phyloP scores from a whole-genome alignment of 2,797 vertebrate species.

The Sitta carolinensis region DNA sequence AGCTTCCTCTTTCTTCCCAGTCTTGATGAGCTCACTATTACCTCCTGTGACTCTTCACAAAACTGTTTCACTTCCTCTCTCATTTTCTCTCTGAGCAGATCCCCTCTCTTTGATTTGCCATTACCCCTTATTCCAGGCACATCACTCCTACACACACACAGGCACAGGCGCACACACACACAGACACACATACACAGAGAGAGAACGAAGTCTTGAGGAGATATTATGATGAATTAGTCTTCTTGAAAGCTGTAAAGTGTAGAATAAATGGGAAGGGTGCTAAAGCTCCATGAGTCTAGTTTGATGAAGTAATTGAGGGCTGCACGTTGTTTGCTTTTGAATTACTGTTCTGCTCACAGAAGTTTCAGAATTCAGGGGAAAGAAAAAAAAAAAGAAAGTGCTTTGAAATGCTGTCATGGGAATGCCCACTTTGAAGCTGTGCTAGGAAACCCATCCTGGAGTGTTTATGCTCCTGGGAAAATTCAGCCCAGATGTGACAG shows the following conservation, averaged over 20 bases:
- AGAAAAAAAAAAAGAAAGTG: background rate
- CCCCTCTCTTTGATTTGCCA: background rate
- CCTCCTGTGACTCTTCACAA: background rate
- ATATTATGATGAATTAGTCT: background rate
- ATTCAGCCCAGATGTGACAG: conserved; percentile 40
- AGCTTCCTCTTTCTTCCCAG: background rate
- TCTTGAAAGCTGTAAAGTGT: background rate
- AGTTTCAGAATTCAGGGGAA: background rate
- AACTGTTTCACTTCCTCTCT: background rate
- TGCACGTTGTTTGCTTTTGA: background rate
- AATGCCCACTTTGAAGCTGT: conserved; percentile 41
- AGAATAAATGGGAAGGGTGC: background rate
- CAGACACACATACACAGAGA: background rate
- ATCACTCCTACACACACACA: background rate
- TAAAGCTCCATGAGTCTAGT: background rate
- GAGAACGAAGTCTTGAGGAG: background rate
- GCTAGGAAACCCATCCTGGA: conserved; percentile 24
- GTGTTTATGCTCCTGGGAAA: conserved; percentile 39
- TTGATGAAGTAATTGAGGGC: background rate
- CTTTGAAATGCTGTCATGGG: conserved; percentile 51
- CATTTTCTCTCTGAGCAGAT: background rate
- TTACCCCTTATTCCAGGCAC: background rate
- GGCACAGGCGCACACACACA: background rate
- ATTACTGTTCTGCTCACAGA: background rate
- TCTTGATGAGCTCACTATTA: background rate